phyloP scores from a whole-genome alignment of 2,113 vertebrate species.

The Clarias batrachus region DNA sequence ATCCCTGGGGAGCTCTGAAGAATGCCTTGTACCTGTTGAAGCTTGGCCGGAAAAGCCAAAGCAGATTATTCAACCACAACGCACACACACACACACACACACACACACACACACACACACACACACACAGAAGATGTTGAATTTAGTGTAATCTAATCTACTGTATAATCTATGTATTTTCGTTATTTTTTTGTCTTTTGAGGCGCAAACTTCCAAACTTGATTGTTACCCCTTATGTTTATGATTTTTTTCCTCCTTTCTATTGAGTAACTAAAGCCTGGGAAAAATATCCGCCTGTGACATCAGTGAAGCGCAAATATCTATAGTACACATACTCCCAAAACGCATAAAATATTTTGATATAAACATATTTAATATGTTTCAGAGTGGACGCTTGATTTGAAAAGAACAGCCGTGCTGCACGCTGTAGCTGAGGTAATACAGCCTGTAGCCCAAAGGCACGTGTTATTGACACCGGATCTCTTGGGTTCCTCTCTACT shows the following conservation, averaged over 20 bases:
- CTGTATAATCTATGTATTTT: too few species aligned
- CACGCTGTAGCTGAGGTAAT: constrained; percentile 14
- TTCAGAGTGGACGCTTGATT: background rate
- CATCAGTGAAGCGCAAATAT: background rate
- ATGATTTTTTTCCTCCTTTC: background rate
- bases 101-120: background rate
- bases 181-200: background rate
- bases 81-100: background rate
- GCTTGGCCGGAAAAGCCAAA: constrained; percentile 4
- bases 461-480: constrained; percentile 41
- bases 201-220: background rate
- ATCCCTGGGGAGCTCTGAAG: constrained; percentile 18
- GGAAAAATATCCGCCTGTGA: too few species aligned
- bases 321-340: background rate
- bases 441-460: constrained; percentile 32
- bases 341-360: background rate
- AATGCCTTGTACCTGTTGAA: constrained; percentile 21
- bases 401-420: constrained; percentile 11
- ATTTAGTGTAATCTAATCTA: too few species aligned
- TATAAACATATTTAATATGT: background rate
- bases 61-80: background rate
- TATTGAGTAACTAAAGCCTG: background rate
- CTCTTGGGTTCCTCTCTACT: constrained; percentile 37
- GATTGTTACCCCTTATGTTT: background rate
- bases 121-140: background rate